Percentiles rank a stretch among this genome's conserved stretches.
These are phyloP conservation scores for Coccyzus lansbergi DNA, from an alignment of 2,797 vertebrate species.

Conservation along the genomic window DNA sequence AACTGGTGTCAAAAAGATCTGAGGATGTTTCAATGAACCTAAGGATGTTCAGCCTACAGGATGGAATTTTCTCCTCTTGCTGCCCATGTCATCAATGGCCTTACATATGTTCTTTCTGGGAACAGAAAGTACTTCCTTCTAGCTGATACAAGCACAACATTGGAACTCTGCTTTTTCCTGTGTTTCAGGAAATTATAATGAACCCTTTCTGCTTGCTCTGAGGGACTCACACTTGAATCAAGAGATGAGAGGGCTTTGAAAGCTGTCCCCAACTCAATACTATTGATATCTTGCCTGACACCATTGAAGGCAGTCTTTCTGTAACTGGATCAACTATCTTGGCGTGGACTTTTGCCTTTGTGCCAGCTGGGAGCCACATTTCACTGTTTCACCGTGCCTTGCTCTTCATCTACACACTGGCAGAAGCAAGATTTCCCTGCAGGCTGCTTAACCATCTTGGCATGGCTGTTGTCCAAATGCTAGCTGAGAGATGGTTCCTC, in stretches of 20 bases:
- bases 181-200: background rate
- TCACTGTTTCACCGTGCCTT: conserved; percentile 42
- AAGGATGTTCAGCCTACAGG: background rate
- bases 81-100: background rate
- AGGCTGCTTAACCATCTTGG: conserved; percentile 61
- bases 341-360: conserved; percentile 7
- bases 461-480: conserved; percentile 40
- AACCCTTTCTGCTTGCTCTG: background rate
- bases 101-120: background rate
- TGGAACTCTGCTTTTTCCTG: background rate
- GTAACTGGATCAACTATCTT: conserved; percentile 55
- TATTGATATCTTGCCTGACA: conserved; percentile 3
- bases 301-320: background rate
- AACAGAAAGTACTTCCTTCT: background rate
- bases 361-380: conserved; percentile 42
- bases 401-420: conserved; percentile 24
- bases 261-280: background rate
- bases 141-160: background rate
- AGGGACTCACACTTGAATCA: background rate
- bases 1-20: background rate
- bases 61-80: background rate
- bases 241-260: conserved; percentile 17
- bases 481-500: conserved; percentile 38
- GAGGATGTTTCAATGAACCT: background rate
- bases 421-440: conserved; percentile 49